Evolutionary conservation across 35 echinoderm and acorn worm genomes (phyloP).

Genomic region (Lytechinus variegatus): DNA sequence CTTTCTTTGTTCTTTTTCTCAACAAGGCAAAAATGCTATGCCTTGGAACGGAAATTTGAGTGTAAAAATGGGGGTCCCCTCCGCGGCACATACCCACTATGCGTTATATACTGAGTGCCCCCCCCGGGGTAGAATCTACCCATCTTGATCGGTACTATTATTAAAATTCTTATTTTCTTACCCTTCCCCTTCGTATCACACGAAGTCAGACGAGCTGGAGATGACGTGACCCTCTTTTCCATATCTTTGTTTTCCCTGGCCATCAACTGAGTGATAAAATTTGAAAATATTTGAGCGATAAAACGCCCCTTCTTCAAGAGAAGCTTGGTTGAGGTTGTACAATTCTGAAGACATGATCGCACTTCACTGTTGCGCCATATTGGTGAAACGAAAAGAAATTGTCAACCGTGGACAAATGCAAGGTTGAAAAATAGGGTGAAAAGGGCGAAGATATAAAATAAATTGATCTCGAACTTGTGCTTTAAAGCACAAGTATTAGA

Average conservation of each 20-base stretch:
- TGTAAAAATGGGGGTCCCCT: too few relatives aligned
- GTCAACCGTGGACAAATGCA: slow-evolving; percentile 54
- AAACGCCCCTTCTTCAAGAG: slow-evolving; percentile 66
- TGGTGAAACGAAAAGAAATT: slow-evolving; percentile 65
- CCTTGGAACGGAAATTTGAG: too few relatives aligned
- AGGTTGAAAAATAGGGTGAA: slow-evolving; percentile 55
- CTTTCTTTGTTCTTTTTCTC: too few relatives aligned
- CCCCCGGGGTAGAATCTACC: too few relatives aligned
- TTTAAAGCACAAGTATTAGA: slow-evolving; percentile 72
- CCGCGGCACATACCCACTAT: too few relatives aligned
- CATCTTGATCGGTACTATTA: too few relatives aligned
- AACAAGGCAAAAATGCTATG: too few relatives aligned
- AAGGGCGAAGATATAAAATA: slow-evolving; percentile 31
- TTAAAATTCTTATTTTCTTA: too few relatives aligned
- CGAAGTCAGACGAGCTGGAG: slow-evolving; percentile 53
- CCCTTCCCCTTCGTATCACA: slow-evolving; percentile 75
- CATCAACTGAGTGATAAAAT: slow-evolving; percentile 53
- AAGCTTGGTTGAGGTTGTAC: slow-evolving; percentile 53
- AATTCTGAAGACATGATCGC: slow-evolving; percentile 68
- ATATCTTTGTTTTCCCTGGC: slow-evolving; percentile 76
- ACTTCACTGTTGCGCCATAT: slow-evolving; percentile 73
- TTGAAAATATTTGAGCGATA: slow-evolving; percentile 48
- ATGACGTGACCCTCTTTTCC: slow-evolving; percentile 73
- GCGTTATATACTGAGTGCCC: too few relatives aligned
- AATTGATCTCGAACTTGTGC: slow-evolving; percentile 71